Base-by-base conservation (phyloP, 2,888 invertebrate species). In the Amblyjoppa proteus region DNA sequence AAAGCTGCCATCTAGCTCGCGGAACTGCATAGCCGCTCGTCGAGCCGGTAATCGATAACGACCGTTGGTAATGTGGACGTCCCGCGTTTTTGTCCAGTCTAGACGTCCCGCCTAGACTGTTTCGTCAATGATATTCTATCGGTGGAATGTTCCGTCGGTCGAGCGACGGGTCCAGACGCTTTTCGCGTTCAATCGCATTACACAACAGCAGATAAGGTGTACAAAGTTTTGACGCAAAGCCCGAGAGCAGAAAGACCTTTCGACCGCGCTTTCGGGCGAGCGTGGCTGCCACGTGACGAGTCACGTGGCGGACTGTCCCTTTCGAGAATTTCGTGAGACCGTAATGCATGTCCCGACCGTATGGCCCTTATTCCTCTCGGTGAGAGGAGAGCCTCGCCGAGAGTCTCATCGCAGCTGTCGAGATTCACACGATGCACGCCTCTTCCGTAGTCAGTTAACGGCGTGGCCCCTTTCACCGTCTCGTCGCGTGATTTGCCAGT, bases 241-340 rank as follows among this genome's bases (percentile, higher is more conserved):
- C 16, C 68, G 7, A 69, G 51, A 45, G 31, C 20, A 13, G 66
- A 20, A 2, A 34, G 20, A 58, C 56, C 28, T 7, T 28, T 13
- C 20, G 68, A 58, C 25, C 69, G 31, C 58, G 69, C 31, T 58
- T 41, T 45, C 69, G 58, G 69, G 45, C 28, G 78, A 58, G 13
- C 28, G 45, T 38, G 28, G 25, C 41, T 69, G 69, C 78, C 78
- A 78, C 69, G 78, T 70, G 69, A 41, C 58, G 31, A 20, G 16
- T 45, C 69, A 78, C 56, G 68, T 77, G 68, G 41, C 56, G 16
- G 28, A 53, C 53, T 28, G 25, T 77, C 28, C 69, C 41, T 69
- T 70, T 70, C 69, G 34, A 69, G 31, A 45, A 45, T 7, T 5
- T 31, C 68, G 45, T 25, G 4, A n/a, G 6, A 4, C 6, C 38